These are phyloP conservation scores for Vireo altiloquus DNA, from an alignment of 2,113 vertebrate genomes.

Conservation along the genomic window DNA sequence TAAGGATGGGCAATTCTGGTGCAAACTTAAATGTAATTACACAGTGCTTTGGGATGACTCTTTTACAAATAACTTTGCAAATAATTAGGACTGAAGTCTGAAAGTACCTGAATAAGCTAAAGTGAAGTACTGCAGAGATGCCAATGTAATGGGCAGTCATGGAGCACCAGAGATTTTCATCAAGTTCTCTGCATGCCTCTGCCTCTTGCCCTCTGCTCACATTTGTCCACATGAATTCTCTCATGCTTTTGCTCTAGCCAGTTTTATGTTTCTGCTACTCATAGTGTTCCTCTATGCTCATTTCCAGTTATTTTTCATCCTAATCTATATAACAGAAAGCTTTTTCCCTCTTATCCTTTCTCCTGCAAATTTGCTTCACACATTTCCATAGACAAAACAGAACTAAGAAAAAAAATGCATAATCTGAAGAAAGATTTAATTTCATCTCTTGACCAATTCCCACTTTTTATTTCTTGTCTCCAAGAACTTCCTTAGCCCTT, in stretches of 20 bases:
- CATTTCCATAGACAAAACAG: not conserved
- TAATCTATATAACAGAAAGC: not conserved
- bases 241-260: not conserved
- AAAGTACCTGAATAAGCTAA: not conserved
- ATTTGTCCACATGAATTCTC: not conserved
- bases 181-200: not conserved
- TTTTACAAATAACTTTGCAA: not conserved
- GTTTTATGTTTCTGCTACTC: not conserved
- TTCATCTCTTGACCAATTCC: not conserved
- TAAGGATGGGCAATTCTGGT: not conserved
- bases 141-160: not conserved
- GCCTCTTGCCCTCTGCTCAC: not conserved
- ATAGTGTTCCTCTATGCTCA: not conserved
- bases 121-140: not conserved
- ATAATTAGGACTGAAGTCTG: not conserved
- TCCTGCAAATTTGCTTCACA: not conserved
- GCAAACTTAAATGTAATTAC: not conserved
- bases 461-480: not conserved
- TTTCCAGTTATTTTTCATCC: not conserved
- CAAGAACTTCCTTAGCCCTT: not conserved
- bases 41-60: not conserved
- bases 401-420: not conserved
- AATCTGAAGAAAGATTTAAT: not conserved
- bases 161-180: not conserved
- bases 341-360: not conserved